Conservation (phyloP, 2,797 vertebrate genomes). For the Danio kyathit region DNA sequence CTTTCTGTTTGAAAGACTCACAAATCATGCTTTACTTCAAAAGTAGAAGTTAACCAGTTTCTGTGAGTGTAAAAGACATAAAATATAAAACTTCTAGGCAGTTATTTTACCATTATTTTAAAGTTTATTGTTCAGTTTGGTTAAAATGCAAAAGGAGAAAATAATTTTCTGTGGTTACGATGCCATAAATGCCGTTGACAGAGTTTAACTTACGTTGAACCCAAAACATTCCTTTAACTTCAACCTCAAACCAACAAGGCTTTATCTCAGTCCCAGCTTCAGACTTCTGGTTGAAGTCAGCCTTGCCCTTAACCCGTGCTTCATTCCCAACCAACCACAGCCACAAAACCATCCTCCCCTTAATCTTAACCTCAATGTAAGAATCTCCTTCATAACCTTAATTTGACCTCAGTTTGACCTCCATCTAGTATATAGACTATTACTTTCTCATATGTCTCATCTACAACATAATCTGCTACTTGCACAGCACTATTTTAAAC, state of each 20-base stretch:
- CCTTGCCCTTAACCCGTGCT: neutral
- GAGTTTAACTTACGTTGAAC: neutral
- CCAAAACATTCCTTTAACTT: neutral
- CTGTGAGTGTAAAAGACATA: neutral
- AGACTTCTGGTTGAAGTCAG: neutral
- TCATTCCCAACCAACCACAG: conserved; percentile 11
- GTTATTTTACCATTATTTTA: neutral
- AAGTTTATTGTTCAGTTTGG: neutral
- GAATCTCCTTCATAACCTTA: neutral
- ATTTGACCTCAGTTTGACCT: neutral
- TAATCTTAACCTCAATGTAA: neutral
- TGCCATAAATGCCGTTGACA: neutral
- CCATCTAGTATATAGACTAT: neutral
- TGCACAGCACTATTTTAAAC: neutral
- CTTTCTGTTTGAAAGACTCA: too few relatives aligned
- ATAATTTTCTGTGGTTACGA: neutral
- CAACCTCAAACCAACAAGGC: neutral
- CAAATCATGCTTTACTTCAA: neutral
- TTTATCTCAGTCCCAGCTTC: neutral
- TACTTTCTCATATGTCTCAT: too few relatives aligned
- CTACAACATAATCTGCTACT: neutral
- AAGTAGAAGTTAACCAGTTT: neutral
- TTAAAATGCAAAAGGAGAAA: neutral
- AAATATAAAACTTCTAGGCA: neutral
- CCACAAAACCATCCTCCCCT: neutral